Conservation (phyloP, 2,888 invertebrate genomes). For the Brenthis daphne region DNA sequence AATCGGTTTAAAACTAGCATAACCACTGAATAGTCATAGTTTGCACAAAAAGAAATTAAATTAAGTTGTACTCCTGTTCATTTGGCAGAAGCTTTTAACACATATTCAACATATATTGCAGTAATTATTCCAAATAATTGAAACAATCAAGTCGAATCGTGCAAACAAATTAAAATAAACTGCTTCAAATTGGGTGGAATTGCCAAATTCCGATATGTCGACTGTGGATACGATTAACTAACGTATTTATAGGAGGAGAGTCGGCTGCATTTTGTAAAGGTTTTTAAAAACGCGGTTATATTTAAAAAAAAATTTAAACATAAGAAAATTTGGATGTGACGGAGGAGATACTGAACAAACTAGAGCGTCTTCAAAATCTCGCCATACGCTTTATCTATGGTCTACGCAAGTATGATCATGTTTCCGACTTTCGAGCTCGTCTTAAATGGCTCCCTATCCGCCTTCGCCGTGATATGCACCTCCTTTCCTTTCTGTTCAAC, state of each 20-base stretch:
- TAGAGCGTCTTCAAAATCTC: too few relatives aligned
- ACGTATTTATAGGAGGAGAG: background rate
- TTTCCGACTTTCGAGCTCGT: too few relatives aligned
- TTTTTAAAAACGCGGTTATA: background rate
- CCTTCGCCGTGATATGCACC: too few relatives aligned
- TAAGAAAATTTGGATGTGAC: too few relatives aligned
- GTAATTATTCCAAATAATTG: conserved; percentile 19
- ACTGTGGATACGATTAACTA: conserved; percentile 16
- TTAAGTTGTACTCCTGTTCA: conserved; percentile 2
- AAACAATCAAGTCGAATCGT: conserved; percentile 16
- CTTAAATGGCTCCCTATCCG: too few relatives aligned
- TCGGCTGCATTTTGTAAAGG: background rate
- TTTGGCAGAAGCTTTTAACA: conserved; percentile 10
- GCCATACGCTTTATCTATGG: too few relatives aligned
- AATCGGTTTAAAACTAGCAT: background rate
- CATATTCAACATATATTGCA: conserved; percentile 1
- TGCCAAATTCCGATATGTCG: conserved; percentile 11
- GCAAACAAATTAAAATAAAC: conserved; percentile 28
- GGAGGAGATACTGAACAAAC: too few relatives aligned
- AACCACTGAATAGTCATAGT: background rate
- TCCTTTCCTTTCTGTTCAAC: too few relatives aligned
- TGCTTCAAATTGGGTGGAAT: conserved; percentile 13
- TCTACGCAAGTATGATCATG: too few relatives aligned
- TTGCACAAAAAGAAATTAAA: background rate
- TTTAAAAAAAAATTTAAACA: background rate